Percentiles rank a stretch among this genome's conserved stretches.
Conservation (phyloP, 2,888 invertebrate species). For the Blastobasis adustella region DNA sequence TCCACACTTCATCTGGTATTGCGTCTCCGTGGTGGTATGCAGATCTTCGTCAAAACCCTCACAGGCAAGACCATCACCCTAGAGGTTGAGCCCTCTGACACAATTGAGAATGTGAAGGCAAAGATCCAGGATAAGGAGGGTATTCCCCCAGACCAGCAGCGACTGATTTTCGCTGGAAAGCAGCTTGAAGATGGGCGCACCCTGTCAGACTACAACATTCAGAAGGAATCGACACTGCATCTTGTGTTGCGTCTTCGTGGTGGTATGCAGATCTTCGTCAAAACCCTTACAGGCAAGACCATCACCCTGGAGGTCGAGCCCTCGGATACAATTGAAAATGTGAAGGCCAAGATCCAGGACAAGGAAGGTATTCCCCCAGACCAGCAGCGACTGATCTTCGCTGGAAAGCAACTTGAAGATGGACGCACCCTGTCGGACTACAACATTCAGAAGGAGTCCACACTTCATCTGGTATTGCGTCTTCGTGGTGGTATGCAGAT, state of each 20-base stretch:
- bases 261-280: conserved; percentile 53
- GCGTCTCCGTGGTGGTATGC: conserved; percentile 53
- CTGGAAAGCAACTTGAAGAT: conserved; percentile 48
- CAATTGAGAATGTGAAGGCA: conserved; percentile 50
- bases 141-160: conserved; percentile 49
- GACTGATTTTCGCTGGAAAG: conserved; percentile 48
- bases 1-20: conserved; percentile 51
- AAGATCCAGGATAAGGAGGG: conserved; percentile 56
- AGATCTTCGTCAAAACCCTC: conserved; percentile 48
- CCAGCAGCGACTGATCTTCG: conserved; percentile 50
- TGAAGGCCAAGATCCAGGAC: conserved; percentile 56
- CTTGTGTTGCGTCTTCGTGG: conserved; percentile 45
- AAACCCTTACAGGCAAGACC: conserved; percentile 46
- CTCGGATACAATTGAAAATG: conserved; percentile 56
- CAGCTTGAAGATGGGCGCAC: conserved; percentile 51
- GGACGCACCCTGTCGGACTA: conserved; percentile 48
- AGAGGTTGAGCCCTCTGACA: conserved; percentile 47
- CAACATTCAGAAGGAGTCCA: conserved; percentile 50
- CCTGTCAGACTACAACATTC: conserved; percentile 48
- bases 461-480: conserved; percentile 41
- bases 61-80: conserved; percentile 50
- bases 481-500: conserved; percentile 57
- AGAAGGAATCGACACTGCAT: conserved; percentile 47
- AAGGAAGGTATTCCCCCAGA: conserved; percentile 55
- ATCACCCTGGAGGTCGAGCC: conserved; percentile 48